Base-by-base conservation (phyloP, 2,888 invertebrate species). In the Brassicogethes aeneus region DNA sequence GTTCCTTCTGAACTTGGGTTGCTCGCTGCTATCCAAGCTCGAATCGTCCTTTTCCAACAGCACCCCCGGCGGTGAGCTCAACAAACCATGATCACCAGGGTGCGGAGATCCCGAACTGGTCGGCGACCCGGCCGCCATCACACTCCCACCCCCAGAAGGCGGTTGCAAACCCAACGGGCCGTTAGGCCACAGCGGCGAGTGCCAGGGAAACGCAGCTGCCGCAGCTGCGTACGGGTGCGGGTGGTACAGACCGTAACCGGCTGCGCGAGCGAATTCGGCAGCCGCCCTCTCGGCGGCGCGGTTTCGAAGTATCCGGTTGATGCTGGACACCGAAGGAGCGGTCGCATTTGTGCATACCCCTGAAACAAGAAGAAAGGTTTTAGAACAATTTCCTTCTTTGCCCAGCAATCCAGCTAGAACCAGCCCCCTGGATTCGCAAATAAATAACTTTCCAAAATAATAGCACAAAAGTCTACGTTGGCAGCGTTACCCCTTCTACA, bases 251-350 rank as follows among this genome's bases (percentile, higher is more conserved):
- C 90, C 90, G 62, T 91, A 92, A 10, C 90, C 91, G 0, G 92
- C 90, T 0, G 90, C 91, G 12, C 92, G 74, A 0, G 94, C 93
- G 56, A 96, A 92, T 69, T 96, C 95, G 0, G 93, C 92, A 0
- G 95, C 95, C 0, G 95, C 95, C 3, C 95, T 73, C 66, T 97
- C 96, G 0, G 96, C 95, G 0, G 96, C 96, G 8, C 96, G 78
- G 65, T 96, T 96, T 48, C 97, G 74, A 40, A 97, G 74, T 61
- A 97, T 97, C 56, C 97, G 79, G 70, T 95, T 96, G 67, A 96
- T 96, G 52, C 94, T 94, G 59, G 93, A 93, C 2, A 96, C 95
- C 37, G 93, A 94, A 0, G 97, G 97, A 1, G 96, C 93, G 14
- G 93, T 93, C 37, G 86, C 87, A 64, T 92, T 92, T 31, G 90